Conservation (phyloP, 2,888 invertebrate genomes). For the Capitulum mitella region DNA sequence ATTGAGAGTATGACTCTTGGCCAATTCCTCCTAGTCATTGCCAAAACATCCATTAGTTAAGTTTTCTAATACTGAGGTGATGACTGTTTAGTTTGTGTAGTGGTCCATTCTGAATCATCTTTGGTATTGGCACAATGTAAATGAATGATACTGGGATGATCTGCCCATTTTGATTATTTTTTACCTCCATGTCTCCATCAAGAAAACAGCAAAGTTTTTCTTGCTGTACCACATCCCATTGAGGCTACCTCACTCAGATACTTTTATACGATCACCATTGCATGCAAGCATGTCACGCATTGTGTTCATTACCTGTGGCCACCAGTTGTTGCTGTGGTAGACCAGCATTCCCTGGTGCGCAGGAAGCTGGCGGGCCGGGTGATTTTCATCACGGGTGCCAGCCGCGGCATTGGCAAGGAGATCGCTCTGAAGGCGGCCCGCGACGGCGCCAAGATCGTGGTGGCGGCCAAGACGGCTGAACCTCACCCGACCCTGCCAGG, state of each 20-base stretch:
- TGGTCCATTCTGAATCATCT: no score
- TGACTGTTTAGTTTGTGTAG: no score
- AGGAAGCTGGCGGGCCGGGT: slow-evolving; percentile 79
- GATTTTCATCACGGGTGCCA: slow-evolving; percentile 90
- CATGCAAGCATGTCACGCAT: neutral
- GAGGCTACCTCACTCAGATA: neutral
- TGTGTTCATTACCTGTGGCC: neutral
- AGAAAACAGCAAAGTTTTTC: no score
- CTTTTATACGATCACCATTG: neutral
- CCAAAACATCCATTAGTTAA: neutral
- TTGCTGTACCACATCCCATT: no score
- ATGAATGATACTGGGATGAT: no score
- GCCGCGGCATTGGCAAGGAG: slow-evolving; percentile 90
- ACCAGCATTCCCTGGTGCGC: neutral
- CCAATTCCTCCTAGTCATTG: neutral
- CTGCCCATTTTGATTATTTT: no score
- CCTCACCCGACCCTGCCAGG: slow-evolving; percentile 86
- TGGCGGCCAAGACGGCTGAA: slow-evolving; percentile 85
- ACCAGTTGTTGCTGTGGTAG: neutral
- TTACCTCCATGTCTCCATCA: no score
- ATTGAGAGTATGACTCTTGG: neutral
- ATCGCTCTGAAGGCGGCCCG: slow-evolving; percentile 86
- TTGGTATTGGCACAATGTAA: no score
- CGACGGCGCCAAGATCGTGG: slow-evolving; percentile 85
- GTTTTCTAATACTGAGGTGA: no score